Percentiles rank a stretch among this genome's conserved stretches.
phyloP scores from a whole-genome alignment of 1,140 invertebrate genomes.

The Zaprionus capensis region DNA sequence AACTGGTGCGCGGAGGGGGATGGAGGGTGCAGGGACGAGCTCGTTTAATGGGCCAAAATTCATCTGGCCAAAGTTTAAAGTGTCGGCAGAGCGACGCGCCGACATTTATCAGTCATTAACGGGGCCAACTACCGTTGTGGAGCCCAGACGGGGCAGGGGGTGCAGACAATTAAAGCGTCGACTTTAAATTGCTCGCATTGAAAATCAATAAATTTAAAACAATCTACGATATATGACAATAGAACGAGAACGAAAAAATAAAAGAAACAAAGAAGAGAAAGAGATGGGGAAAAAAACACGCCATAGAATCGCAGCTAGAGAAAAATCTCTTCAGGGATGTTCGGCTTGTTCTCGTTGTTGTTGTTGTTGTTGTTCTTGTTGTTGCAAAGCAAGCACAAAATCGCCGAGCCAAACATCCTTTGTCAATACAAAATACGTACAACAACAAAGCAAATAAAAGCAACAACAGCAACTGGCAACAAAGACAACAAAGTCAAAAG shows the following conservation, averaged over 20 bases:
- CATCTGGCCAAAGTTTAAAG: slow-evolving; percentile 72
- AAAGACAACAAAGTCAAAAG: slow-evolving; percentile 79
- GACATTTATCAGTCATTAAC: slow-evolving; percentile 74
- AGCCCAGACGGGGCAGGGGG: not conserved
- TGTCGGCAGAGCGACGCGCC: slow-evolving; percentile 39
- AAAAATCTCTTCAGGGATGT: slow-evolving; percentile 9
- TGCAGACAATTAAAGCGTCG: slow-evolving; percentile 62
- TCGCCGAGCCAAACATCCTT: slow-evolving; percentile 80
- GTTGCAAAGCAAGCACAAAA: slow-evolving; percentile 68
- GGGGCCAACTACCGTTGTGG: slow-evolving; percentile 33
- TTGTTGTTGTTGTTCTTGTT: slow-evolving; percentile 47
- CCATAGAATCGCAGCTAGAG: slow-evolving; percentile 8
- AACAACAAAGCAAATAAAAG: slow-evolving; percentile 59
- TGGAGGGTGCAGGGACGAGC: not conserved
- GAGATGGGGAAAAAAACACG: slow-evolving; percentile 48
- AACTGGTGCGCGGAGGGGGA: not conserved
- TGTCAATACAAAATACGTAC: slow-evolving; percentile 75
- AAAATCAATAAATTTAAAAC: slow-evolving; percentile 82
- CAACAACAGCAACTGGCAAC: slow-evolving; percentile 62
- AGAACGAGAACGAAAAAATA: slow-evolving; percentile 31
- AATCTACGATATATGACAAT: slow-evolving; percentile 53
- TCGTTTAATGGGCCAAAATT: slow-evolving; percentile 75
- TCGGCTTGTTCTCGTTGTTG: slow-evolving; percentile 20
- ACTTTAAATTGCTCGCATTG: slow-evolving; percentile 68
- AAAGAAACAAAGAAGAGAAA: slow-evolving; percentile 17